Base-by-base conservation (phyloP, 35 echinoderm and acorn worm species). In the Stichopus chloronotus region DNA sequence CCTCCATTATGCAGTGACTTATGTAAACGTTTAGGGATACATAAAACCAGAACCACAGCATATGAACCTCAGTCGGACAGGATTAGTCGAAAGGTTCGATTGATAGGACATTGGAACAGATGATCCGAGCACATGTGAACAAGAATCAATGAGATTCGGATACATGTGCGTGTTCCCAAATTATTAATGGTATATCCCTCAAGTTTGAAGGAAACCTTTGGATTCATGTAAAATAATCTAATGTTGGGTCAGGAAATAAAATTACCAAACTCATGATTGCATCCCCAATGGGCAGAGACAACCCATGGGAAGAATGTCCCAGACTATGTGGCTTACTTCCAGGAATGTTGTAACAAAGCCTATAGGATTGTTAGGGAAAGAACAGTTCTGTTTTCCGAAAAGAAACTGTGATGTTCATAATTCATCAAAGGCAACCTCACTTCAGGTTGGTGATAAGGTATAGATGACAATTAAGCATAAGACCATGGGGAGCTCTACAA, bases 91-190 rank as follows among this genome's bases (percentile, higher is more conserved):
- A 58, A 59, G 92, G 5, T 93, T 86, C 61, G 86, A 93, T 43
- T 43, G 30, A 43, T 86, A 19, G 92, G 4, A 93, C 92, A 7
- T 52, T 93, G 7, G 56, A 21, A 14, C 56, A 86, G 17, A 93
- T 93, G 81, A 25, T 93, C 56, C 2, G 6, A 0, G 71, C 24
- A 4, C 78, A 94, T 78, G 61, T 78, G 7, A 9, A 58, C 61
- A 55, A 23, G 6, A 86, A 94, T 23, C 92, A 94, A 58, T 88
- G 23, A 59, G 92, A 94, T 84, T 94, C 61, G 92, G 92, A 94
- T n/a, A n/a, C n/a, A n/a, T 56, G 7, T 19, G 16, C 85, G 88
- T 72, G 19, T 94, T 53, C 92, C 83, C 57, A 25, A 78, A 17
- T 16, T 94, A 0, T 65, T 94, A 63, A 94, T 94, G 92, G 92